Evolutionary conservation across 2,797 vertebrate species (phyloP).

Genomic region (Sarcoramphus papa): DNA sequence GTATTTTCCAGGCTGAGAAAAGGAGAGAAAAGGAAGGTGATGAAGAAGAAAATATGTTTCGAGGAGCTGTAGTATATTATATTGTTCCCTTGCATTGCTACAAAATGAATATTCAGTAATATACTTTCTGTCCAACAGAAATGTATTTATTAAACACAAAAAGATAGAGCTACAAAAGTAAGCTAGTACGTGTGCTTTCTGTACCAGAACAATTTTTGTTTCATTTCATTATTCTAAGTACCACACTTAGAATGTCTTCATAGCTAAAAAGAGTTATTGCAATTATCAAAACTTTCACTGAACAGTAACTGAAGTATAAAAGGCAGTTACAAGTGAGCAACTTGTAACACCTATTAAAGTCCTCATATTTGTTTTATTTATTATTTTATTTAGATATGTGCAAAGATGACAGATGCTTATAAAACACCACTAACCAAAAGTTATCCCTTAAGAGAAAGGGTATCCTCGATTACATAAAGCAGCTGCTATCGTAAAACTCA

Average conservation of each 20-base stretch:
- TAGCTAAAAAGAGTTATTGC: not conserved
- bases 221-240: not conserved
- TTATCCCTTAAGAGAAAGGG: not conserved
- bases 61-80: not conserved
- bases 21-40: not conserved
- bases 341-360: not conserved
- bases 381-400: not conserved
- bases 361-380: not conserved
- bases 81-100: not conserved
- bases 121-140: not conserved
- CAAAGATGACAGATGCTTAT: not conserved
- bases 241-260: not conserved
- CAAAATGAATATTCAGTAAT: not conserved
- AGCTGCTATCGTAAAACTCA: not conserved
- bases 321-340: not conserved
- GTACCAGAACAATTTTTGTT: not conserved
- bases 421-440: not conserved
- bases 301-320: not conserved
- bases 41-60: not conserved
- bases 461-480: not conserved
- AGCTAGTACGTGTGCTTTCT: not conserved
- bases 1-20: not conserved
- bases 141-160: slow-evolving; percentile 5
- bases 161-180: not conserved
- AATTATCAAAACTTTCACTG: not conserved